Evolutionary conservation across 1,140 invertebrate genomes (phyloP), one percentile per base, ranked within the genome.

Genomic region (Hyphantria cunea): DNA sequence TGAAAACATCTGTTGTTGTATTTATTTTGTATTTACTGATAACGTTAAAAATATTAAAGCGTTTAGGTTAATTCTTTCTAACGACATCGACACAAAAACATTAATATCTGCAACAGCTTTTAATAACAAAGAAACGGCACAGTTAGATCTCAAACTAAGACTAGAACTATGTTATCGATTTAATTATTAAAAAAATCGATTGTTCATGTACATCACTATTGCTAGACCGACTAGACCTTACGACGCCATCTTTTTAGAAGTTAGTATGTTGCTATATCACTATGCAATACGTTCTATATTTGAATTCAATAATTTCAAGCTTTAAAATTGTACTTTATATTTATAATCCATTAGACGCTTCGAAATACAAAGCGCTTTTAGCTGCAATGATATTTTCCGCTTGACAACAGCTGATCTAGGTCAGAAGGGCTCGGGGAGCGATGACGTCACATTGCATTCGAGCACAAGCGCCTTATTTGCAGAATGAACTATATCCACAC

Each of bases 361-460:
- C 12, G 6, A 10, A 31, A 33, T 41, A 12, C 59, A 54, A 58
- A 70, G 60, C 61, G 60, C 47, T 58, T 53, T 50, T 32, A 60
- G 70, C 62, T 76, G 59, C 56, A 70, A 14, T 62, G 47, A 41
- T 75, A 80, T 77, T 80, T 80, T 76, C 74, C 72, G 78, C 77
- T 49, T 78, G 70, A 74, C 82, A 68, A 86, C 80, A 82, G 70
- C 65, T 64, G 62, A 77, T 76, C 74, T 83, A 74, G 84, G 84
- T 84, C 82, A 86, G 74, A 82, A 85, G 80, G 81, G 82, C 66
- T 77, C 73, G 77, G 78, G 74, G 78, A 72, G 76, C 62, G 61
- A 54, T 84, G 80, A 84, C 77, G 80, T 83, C 83, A 83, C 70
- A 70, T 53, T 86, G 84, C 84, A 86, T 84, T 82, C 76, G 71